Conservation (phyloP, 1,140 invertebrate genomes). For the Drosophila fuyamai region DNA sequence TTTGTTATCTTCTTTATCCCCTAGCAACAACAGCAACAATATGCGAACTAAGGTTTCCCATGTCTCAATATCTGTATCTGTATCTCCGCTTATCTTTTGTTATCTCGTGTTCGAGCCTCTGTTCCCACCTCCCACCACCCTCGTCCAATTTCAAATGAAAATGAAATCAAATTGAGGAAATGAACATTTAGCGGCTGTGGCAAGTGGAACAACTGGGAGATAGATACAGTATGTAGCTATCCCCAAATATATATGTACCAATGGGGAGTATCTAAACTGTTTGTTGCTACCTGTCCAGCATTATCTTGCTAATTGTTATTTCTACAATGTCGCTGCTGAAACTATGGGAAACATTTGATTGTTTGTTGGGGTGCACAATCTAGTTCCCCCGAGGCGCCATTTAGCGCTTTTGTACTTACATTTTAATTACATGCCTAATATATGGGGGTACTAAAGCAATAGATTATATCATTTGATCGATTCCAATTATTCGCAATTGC, state of each 20-base stretch:
- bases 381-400: slow-evolving; percentile 41
- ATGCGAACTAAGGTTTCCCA: background rate
- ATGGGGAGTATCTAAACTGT: slow-evolving; percentile 22
- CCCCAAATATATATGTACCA: slow-evolving; percentile 13
- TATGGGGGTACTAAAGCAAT: slow-evolving; percentile 24
- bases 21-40: slow-evolving; percentile 16
- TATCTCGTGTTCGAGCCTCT: slow-evolving; percentile 23
- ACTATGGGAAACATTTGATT: slow-evolving; percentile 19
- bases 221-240: slow-evolving; percentile 13
- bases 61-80: slow-evolving; percentile 20
- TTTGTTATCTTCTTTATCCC: slow-evolving; percentile 13
- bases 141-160: slow-evolving; percentile 44
- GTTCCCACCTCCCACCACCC: background rate
- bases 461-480: slow-evolving; percentile 27
- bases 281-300: slow-evolving; percentile 45
- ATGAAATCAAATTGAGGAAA: slow-evolving; percentile 77
- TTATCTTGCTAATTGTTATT: slow-evolving; percentile 34
- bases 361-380: slow-evolving; percentile 31
- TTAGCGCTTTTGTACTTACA: slow-evolving; percentile 40
- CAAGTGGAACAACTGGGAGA: slow-evolving; percentile 51
- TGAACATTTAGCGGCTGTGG: slow-evolving; percentile 65
- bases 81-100: slow-evolving; percentile 29
- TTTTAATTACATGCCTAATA: slow-evolving; percentile 13
- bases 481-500: slow-evolving; percentile 42
- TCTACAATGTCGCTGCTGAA: slow-evolving; percentile 8